Evolutionary conservation across 2,797 vertebrate species (phyloP).

Genomic region (Dendrocincla tyrannina): DNA sequence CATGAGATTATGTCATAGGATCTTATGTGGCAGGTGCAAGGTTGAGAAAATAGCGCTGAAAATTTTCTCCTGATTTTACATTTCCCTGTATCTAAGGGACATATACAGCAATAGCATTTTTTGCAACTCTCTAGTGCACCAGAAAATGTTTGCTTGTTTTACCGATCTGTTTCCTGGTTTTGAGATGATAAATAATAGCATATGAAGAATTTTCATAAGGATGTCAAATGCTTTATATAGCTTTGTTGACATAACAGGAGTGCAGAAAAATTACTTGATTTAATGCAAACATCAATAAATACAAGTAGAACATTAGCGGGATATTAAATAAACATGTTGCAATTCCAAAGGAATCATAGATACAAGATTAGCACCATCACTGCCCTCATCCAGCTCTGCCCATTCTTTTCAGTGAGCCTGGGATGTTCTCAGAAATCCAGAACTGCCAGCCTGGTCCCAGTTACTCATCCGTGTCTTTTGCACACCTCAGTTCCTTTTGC

Average conservation of each 20-base stretch:
- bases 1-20: neutral
- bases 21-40: neutral
- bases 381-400: neutral
- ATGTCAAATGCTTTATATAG: conserved; percentile 19
- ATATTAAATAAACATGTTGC: neutral
- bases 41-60: neutral
- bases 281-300: conserved; percentile 41
- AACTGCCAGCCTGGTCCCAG: neutral
- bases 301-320: conserved; percentile 12
- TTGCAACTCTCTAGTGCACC: neutral
- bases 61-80: neutral
- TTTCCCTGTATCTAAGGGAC: neutral
- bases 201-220: neutral
- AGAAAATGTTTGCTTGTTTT: neutral
- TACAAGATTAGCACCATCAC: neutral
- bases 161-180: neutral
- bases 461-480: neutral
- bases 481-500: neutral
- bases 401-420: neutral
- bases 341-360: neutral
- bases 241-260: conserved; percentile 3
- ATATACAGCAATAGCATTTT: neutral
- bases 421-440: neutral
- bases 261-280: neutral
- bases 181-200: conserved; percentile 4